These are phyloP conservation scores for Brachyhypopomus occidentalis DNA, from an alignment of 2,113 vertebrate genomes.

Conservation along the genomic window DNA sequence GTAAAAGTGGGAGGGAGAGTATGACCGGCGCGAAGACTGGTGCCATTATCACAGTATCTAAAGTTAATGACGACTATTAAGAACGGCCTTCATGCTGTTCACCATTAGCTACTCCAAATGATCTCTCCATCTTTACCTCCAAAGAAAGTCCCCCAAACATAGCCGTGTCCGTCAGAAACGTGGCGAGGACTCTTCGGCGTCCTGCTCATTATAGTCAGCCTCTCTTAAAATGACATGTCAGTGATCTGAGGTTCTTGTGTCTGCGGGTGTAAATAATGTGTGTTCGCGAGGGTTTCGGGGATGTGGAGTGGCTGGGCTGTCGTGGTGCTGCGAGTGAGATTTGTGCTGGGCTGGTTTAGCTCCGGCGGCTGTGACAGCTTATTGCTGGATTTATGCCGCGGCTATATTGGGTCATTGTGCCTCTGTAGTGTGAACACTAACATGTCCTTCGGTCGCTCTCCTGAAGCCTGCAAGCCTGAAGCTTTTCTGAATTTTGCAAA, in stretches of 20 bases:
- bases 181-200: neutral
- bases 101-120: slow-evolving; percentile 38
- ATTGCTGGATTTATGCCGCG: neutral
- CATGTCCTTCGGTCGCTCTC: neutral
- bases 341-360: neutral
- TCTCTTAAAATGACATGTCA: neutral
- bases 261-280: neutral
- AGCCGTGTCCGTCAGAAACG: slow-evolving; percentile 22
- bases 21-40: neutral
- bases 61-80: slow-evolving; percentile 46
- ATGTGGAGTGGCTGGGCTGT: no score
- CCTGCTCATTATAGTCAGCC: slow-evolving; percentile 17
- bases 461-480: neutral
- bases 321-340: neutral
- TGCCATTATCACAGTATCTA: neutral
- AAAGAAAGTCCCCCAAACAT: neutral
- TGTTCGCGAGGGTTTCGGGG: neutral
- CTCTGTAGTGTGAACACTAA: neutral
- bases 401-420: slow-evolving; percentile 4
- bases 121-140: slow-evolving; percentile 36
- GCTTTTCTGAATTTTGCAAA: neutral
- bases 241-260: neutral
- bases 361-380: neutral
- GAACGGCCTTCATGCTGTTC: slow-evolving; percentile 28
- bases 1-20: neutral